Evolutionary conservation across 1,140 invertebrate genomes (phyloP).

Genomic region (Drosophila santomea): DNA sequence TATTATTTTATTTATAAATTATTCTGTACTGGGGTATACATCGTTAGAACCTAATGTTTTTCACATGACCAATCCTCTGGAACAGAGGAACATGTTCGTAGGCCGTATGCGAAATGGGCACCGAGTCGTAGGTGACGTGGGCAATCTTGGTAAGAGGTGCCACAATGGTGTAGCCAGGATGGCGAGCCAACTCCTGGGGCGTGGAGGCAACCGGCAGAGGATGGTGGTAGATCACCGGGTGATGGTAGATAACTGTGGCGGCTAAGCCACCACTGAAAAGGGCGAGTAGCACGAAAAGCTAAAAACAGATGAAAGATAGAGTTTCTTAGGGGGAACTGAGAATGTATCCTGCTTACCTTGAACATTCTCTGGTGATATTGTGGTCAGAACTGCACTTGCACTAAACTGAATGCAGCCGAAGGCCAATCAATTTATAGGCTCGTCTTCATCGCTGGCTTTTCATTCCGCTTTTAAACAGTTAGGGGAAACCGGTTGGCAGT

Average conservation of each 20-base stretch:
- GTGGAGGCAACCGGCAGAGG: constrained; percentile 11
- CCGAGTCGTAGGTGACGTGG: constrained; percentile 77
- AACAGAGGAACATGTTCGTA: constrained; percentile 77
- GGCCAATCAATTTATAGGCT: constrained; percentile 40
- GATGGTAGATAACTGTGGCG: constrained; percentile 64
- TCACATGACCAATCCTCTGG: constrained; percentile 73
- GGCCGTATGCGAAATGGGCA: constrained; percentile 69
- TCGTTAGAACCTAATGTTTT: constrained; percentile 28
- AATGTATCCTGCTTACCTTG: constrained; percentile 29
- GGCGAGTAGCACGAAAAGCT: constrained; percentile 17
- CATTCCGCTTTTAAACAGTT: constrained; percentile 20
- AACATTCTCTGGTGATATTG: constrained; percentile 45
- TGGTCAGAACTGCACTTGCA: constrained; percentile 37
- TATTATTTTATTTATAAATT: neutral
- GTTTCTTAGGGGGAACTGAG: neutral
- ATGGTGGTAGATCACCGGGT: constrained; percentile 62
- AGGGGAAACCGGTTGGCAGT: constrained; percentile 41
- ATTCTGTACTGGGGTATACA: neutral
- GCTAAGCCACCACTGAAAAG: constrained; percentile 20
- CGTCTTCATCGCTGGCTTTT: constrained; percentile 12
- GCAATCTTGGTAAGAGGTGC: constrained; percentile 75
- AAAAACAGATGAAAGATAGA: constrained; percentile 6
- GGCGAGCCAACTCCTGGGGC: constrained; percentile 24
- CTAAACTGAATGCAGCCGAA: constrained; percentile 36
- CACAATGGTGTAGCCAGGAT: constrained; percentile 72